These are phyloP conservation scores for Acleris sparsana DNA, from an alignment of 2,888 invertebrate genomes.

Conservation along the genomic window DNA sequence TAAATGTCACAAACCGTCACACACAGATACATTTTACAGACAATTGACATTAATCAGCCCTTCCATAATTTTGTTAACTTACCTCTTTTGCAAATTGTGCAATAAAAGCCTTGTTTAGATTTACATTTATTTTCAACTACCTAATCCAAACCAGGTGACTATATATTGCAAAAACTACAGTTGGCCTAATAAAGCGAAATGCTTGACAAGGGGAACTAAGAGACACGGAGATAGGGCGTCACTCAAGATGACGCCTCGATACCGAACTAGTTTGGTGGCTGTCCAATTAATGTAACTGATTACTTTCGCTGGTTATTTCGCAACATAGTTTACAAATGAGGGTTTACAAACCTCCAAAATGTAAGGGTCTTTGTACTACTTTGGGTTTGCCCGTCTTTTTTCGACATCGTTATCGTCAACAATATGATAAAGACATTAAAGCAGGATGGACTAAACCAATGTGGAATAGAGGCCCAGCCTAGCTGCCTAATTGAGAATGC, in stretches of 20 bases:
- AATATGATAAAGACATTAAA: too few relatives aligned
- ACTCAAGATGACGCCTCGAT: slow-evolving; percentile 36
- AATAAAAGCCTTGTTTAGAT: background rate
- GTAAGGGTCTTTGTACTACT: background rate
- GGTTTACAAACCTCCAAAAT: background rate
- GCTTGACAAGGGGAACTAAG: slow-evolving; percentile 26
- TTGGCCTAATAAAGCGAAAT: slow-evolving; percentile 27
- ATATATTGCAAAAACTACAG: slow-evolving; percentile 24
- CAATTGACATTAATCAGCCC: too few relatives aligned
- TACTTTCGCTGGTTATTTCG: slow-evolving; percentile 20
- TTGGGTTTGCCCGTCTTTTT: too few relatives aligned
- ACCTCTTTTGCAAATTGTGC: too few relatives aligned
- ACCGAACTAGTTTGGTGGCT: slow-evolving; percentile 25
- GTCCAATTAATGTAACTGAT: slow-evolving; percentile 21
- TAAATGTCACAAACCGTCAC: too few relatives aligned
- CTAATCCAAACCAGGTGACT: slow-evolving; percentile 18
- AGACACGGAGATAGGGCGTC: slow-evolving; percentile 27
- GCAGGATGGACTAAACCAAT: too few relatives aligned
- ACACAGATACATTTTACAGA: too few relatives aligned
- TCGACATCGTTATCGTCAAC: too few relatives aligned
- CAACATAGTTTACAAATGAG: background rate
- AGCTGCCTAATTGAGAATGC: too few relatives aligned
- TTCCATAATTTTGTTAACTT: too few relatives aligned
- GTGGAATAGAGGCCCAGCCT: too few relatives aligned
- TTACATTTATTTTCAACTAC: background rate